Percentiles rank a stretch among this genome's conserved stretches.
Evolutionary conservation across 2,888 invertebrate species (phyloP).

Genomic region (Apeira syringaria): DNA sequence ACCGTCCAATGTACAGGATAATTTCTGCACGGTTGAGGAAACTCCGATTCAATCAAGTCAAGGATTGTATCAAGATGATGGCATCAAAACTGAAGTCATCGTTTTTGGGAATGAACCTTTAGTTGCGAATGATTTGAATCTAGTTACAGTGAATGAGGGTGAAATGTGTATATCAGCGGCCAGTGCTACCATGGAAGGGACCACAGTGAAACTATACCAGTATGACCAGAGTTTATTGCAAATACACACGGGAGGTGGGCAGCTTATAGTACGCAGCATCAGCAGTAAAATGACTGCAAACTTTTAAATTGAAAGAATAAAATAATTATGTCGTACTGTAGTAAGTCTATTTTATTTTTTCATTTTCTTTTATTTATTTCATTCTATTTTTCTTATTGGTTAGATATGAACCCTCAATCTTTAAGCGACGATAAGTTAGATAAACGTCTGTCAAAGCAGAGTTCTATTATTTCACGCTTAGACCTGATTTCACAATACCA

Average conservation of each 20-base stretch:
- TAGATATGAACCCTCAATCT: no score
- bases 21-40: slow-evolving; percentile 35
- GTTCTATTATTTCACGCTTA: no score
- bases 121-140: slow-evolving; percentile 45
- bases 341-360: no score
- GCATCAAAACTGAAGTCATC: slow-evolving; percentile 48
- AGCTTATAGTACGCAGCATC: slow-evolving; percentile 65
- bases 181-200: slow-evolving; percentile 43
- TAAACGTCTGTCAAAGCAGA: no score
- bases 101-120: slow-evolving; percentile 49
- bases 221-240: slow-evolving; percentile 64
- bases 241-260: slow-evolving; percentile 54
- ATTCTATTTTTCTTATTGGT: no score
- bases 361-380: no score
- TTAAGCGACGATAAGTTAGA: no score
- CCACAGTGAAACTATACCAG: slow-evolving; percentile 55
- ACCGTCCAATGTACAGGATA: background rate
- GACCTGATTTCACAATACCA: no score
- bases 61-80: slow-evolving; percentile 54
- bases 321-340: no score
- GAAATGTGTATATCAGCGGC: slow-evolving; percentile 49
- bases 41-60: slow-evolving; percentile 33
- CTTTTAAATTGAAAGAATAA: slow-evolving; percentile 37
- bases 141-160: slow-evolving; percentile 56
- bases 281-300: slow-evolving; percentile 66